Evolutionary conservation across 2,797 vertebrate genomes (phyloP).

Genomic region (Sebastes hubbsi): DNA sequence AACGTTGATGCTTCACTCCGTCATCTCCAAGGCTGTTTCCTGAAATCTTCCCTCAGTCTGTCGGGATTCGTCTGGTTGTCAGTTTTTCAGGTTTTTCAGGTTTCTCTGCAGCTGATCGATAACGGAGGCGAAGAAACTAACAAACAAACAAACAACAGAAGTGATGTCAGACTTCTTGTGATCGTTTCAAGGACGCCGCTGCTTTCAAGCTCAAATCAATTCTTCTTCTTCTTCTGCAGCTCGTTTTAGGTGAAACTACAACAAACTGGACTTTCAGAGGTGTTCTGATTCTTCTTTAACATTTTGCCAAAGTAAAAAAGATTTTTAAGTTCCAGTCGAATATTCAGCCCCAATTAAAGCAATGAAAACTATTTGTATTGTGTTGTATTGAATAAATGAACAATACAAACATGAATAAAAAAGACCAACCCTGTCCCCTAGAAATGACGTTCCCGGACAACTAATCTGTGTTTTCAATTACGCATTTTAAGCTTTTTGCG

Average conservation of each 20-base stretch:
- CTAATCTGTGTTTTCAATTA: no score
- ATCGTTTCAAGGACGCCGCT: conserved; percentile 60
- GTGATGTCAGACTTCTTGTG: conserved; percentile 45
- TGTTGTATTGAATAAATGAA: background rate
- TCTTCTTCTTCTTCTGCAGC: background rate
- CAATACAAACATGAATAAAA: no score
- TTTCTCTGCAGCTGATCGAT: conserved; percentile 65
- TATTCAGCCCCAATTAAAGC: background rate
- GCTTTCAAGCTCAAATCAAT: conserved; percentile 59
- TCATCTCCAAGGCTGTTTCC: conserved; percentile 49
- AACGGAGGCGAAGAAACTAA: conserved; percentile 27
- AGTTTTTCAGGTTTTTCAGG: background rate
- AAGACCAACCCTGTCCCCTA: no score
- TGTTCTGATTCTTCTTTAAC: background rate
- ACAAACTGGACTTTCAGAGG: background rate
- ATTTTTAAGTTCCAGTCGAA: background rate
- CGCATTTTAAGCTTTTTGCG: no score
- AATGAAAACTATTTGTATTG: background rate
- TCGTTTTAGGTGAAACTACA: background rate
- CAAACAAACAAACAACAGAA: conserved; percentile 35
- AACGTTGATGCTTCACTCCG: conserved; percentile 18
- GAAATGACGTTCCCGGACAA: no score
- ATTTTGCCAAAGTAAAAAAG: background rate
- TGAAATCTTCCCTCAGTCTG: conserved; percentile 49
- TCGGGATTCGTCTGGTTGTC: conserved; percentile 55